Percentiles rank a stretch among this genome's conserved stretches.
phyloP scores from a whole-genome alignment of 1,140 invertebrate genomes.

The Brachystomella parvula region DNA sequence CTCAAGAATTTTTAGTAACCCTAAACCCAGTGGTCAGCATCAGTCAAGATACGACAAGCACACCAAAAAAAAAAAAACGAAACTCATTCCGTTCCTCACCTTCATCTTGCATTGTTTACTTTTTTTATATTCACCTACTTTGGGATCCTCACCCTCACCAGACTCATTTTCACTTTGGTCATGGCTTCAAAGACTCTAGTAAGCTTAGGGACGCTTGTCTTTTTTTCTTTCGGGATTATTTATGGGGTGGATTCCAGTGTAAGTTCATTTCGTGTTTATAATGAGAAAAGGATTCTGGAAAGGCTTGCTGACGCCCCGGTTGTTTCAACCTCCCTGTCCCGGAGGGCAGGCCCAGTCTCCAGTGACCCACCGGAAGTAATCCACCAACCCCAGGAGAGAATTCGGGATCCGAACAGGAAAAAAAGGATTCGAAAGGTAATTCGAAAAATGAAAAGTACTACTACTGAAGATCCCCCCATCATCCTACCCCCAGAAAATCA shows the following conservation, averaged over 20 bases:
- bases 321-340: not conserved
- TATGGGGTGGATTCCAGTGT: not conserved
- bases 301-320: not conserved
- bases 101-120: not conserved
- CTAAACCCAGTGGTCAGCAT: too few relatives aligned
- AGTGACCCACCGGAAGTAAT: not conserved
- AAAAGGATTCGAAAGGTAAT: not conserved
- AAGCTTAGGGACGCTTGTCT: not conserved
- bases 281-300: slow-evolving; percentile 1
- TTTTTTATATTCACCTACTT: not conserved
- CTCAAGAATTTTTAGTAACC: too few relatives aligned
- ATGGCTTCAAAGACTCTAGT: not conserved
- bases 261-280: not conserved
- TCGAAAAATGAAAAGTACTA: not conserved
- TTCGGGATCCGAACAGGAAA: not conserved
- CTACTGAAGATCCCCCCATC: not conserved
- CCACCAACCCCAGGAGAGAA: not conserved
- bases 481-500: not conserved
- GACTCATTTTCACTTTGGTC: not conserved
- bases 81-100: not conserved
- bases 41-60: too few relatives aligned
- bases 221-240: not conserved
- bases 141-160: not conserved
- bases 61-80: too few relatives aligned
- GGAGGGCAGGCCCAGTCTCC: not conserved